Evolutionary conservation across 2,113 vertebrate genomes (phyloP).

Genomic region (Donacobius atricapilla): DNA sequence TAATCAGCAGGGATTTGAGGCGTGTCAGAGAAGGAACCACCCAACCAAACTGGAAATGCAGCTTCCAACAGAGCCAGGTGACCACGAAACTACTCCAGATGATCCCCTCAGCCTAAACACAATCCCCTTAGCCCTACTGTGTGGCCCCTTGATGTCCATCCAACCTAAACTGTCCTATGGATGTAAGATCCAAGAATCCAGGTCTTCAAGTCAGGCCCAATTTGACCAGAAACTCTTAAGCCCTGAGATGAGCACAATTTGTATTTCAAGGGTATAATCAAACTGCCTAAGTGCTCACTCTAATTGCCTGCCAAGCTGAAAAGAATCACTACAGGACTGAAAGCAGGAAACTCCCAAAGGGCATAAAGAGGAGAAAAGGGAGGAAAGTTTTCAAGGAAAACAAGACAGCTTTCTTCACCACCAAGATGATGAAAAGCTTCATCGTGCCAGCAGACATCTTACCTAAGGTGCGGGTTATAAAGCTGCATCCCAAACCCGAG

Average conservation of each 20-base stretch:
- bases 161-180: accelerated
- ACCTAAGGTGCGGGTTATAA: background rate
- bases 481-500: background rate
- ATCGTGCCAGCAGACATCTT: background rate
- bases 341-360: background rate
- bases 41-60: background rate
- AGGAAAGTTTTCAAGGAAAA: background rate
- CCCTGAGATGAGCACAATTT: background rate
- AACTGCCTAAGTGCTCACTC: background rate
- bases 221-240: background rate
- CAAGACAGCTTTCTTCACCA: background rate
- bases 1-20: background rate
- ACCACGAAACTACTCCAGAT: background rate
- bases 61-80: background rate
- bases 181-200: background rate
- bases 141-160: accelerated
- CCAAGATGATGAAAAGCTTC: background rate
- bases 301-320: background rate
- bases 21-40: background rate
- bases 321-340: background rate
- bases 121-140: background rate
- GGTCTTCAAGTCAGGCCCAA: background rate
- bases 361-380: background rate
- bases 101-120: background rate
- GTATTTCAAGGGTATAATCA: background rate